Percentiles rank a stretch among this genome's conserved stretches.
Conservation (phyloP, 2,888 invertebrate species). For the Onchidella celtica region DNA sequence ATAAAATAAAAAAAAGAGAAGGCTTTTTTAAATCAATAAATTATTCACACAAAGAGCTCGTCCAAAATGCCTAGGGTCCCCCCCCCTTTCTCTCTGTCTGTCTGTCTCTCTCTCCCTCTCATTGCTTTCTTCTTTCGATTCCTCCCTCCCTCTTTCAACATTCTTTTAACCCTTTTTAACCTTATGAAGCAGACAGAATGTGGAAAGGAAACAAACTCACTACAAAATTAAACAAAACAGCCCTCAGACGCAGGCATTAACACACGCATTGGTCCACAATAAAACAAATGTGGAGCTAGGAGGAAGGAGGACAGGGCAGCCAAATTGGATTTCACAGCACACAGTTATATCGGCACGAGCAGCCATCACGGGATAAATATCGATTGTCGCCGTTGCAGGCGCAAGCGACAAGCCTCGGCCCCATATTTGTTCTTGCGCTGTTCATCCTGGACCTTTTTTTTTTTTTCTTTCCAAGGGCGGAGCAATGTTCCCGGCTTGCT, state of each 20-base stretch:
- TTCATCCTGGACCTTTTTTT: background rate
- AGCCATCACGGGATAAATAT: conserved; percentile 12
- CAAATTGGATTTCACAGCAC: background rate
- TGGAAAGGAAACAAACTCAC: background rate
- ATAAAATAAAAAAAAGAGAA: too few species aligned
- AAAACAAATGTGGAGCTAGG: too few species aligned
- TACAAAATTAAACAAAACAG: too few species aligned
- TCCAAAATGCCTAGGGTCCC: too few species aligned
- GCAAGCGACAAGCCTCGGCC: background rate
- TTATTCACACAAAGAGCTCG: too few species aligned
- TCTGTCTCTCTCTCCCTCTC: conserved; percentile 25
- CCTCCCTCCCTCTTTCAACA: background rate
- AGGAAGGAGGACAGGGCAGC: too few species aligned
- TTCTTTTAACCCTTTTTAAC: background rate
- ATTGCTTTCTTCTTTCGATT: background rate
- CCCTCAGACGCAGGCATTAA: too few species aligned
- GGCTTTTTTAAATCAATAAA: too few species aligned
- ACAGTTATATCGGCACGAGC: conserved; percentile 13
- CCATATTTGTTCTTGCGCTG: background rate
- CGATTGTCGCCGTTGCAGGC: background rate
- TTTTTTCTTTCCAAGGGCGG: too few species aligned
- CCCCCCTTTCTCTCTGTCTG: background rate
- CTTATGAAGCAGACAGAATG: background rate
- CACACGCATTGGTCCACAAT: too few species aligned
- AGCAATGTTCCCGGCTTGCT: too few species aligned